Evolutionary conservation across 2,797 vertebrate genomes (phyloP).

Genomic region (Thripadectes ignobilis): DNA sequence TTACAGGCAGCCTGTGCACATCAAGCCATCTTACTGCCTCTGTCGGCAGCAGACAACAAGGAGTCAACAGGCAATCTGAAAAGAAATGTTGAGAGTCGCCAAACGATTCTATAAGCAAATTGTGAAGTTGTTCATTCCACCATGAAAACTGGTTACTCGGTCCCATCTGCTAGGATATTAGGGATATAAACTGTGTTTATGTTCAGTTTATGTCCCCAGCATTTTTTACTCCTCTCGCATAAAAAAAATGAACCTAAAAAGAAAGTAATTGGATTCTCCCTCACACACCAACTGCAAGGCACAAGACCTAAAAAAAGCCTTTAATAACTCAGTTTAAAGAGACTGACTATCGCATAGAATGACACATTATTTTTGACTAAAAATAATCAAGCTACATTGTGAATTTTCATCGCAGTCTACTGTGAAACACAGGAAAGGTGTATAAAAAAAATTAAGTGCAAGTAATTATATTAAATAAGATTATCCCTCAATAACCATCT

Average conservation of each 20-base stretch:
- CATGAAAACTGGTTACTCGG: not conserved
- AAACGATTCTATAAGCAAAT: not conserved
- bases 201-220: not conserved
- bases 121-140: not conserved
- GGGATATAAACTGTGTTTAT: not conserved
- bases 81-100: not conserved
- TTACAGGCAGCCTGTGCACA: not conserved
- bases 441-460: constrained; percentile 23
- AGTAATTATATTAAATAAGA: not conserved
- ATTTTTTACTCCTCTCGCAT: not conserved
- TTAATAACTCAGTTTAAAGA: not conserved
- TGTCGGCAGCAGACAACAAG: not conserved
- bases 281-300: not conserved
- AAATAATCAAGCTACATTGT: not conserved
- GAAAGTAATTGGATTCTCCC: not conserved
- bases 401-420: not conserved
- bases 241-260: not conserved
- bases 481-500: constrained; percentile 6
- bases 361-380: not conserved
- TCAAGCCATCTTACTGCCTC: not conserved
- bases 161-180: not conserved
- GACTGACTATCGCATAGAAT: not conserved
- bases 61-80: not conserved
- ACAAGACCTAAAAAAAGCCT: not conserved
- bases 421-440: constrained; percentile 5